These are phyloP conservation scores for Ernsta delagoae DNA, from an alignment of 2,888 invertebrate genomes.

Conservation along the genomic window DNA sequence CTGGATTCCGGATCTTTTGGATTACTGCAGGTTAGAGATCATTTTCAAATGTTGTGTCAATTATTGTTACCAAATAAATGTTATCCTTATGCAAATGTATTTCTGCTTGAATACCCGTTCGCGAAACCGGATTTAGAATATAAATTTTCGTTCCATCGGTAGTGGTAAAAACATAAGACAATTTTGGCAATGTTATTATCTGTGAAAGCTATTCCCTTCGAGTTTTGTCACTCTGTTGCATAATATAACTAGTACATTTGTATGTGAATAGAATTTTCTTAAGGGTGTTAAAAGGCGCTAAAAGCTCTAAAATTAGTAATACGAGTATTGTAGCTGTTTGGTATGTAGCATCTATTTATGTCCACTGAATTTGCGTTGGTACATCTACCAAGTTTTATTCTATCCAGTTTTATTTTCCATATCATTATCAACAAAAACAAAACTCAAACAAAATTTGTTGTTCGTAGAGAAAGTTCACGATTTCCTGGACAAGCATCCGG, in stretches of 20 bases:
- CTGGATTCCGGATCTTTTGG: background rate
- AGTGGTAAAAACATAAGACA: background rate
- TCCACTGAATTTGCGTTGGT: too few species aligned
- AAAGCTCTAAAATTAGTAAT: background rate
- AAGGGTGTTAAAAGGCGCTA: background rate
- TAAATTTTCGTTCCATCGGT: background rate
- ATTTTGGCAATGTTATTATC: background rate
- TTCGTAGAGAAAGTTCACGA: too few species aligned
- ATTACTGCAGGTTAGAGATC: background rate
- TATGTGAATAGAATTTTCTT: background rate
- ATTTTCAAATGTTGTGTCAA: too few species aligned
- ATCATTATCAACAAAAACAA: too few species aligned
- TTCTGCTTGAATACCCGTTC: too few species aligned
- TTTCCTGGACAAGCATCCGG: too few species aligned
- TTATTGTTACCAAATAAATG: background rate
- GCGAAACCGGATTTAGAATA: background rate
- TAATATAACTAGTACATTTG: background rate
- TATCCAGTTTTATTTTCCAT: too few species aligned
- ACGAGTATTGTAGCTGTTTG: too few species aligned
- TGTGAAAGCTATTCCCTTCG: background rate
- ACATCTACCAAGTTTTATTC: too few species aligned
- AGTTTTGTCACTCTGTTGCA: background rate
- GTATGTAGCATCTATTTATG: too few species aligned
- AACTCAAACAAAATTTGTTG: too few species aligned
- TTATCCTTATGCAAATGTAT: background rate